Evolutionary conservation across 2,888 invertebrate genomes (phyloP).

Genomic region (Cecidostiba fungosa): DNA sequence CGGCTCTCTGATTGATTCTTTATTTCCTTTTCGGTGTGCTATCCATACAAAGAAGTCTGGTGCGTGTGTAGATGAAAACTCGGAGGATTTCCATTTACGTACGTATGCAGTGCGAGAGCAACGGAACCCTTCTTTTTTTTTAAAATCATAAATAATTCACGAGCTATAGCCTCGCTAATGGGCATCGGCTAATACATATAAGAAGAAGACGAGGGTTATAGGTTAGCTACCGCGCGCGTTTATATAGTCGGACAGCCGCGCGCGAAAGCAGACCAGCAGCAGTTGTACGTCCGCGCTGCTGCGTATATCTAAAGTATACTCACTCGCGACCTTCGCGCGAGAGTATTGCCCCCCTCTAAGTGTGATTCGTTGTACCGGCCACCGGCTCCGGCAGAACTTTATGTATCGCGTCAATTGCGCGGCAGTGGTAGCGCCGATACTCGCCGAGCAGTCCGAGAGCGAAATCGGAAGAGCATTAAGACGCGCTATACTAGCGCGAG

Average conservation of each 20-base stretch:
- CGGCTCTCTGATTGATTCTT: neutral
- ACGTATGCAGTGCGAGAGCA: neutral
- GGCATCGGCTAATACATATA: slow-evolving; percentile 13
- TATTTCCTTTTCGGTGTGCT: neutral
- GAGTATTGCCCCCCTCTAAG: slow-evolving; percentile 70
- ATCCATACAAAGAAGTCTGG: neutral
- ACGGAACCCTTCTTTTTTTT: neutral
- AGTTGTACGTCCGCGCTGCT: neutral
- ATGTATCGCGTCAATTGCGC: slow-evolving; percentile 75
- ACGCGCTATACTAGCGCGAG: slow-evolving; percentile 34
- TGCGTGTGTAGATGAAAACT: neutral
- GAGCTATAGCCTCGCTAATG: slow-evolving; percentile 48
- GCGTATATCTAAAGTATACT: slow-evolving; percentile 9
- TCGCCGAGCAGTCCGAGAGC: neutral
- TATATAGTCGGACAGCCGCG: slow-evolving; percentile 21
- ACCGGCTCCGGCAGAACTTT: slow-evolving; percentile 70
- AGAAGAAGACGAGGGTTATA: slow-evolving; percentile 67
- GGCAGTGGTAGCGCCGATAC: neutral
- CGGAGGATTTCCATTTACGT: neutral
- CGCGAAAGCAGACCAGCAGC: slow-evolving; percentile 29
- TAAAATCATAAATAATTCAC: slow-evolving; percentile 63
- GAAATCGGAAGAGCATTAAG: slow-evolving; percentile 54
- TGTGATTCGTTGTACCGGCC: slow-evolving; percentile 76
- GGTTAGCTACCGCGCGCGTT: slow-evolving; percentile 69
- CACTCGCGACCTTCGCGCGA: slow-evolving; percentile 9